Conservation (phyloP, 2,797 vertebrate species). For the Pteronotus mesoamericanus region DNA sequence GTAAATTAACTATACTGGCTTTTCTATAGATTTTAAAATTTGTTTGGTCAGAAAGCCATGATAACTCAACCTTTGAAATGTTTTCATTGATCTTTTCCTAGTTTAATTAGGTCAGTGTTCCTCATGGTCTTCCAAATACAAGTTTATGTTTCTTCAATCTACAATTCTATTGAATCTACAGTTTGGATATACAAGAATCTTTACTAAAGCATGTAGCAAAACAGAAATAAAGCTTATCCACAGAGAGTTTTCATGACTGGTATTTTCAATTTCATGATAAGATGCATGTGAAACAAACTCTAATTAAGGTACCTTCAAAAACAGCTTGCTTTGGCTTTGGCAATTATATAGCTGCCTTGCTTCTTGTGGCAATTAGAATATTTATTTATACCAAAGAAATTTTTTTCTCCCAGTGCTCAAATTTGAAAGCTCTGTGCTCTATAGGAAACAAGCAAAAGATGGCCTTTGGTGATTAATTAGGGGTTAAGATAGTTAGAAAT, state of each 20-base stretch:
- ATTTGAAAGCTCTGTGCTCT: constrained; percentile 35
- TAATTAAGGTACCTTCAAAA: constrained; percentile 44
- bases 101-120: constrained; percentile 33
- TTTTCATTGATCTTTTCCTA: neutral
- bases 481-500: constrained; percentile 7
- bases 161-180: neutral
- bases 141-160: neutral
- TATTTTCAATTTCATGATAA: constrained; percentile 41
- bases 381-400: constrained; percentile 24
- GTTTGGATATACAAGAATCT: constrained; percentile 10
- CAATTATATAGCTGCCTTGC: constrained; percentile 43
- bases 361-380: constrained; percentile 48
- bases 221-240: constrained; percentile 14
- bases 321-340: constrained; percentile 30
- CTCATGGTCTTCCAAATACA: neutral
- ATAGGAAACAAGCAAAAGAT: constrained; percentile 21
- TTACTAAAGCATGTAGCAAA: neutral
- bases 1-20: neutral
- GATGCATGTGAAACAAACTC: constrained; percentile 3
- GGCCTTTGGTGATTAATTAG: constrained; percentile 40
- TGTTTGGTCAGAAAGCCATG: constrained; percentile 17
- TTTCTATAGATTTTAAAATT: constrained; percentile 4
- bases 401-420: constrained; percentile 4
- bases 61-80: neutral
- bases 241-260: neutral